Percentiles rank a stretch among this genome's conserved stretches.
Conservation (phyloP, 2,113 vertebrate species). For the Apodemus speciosus region DNA sequence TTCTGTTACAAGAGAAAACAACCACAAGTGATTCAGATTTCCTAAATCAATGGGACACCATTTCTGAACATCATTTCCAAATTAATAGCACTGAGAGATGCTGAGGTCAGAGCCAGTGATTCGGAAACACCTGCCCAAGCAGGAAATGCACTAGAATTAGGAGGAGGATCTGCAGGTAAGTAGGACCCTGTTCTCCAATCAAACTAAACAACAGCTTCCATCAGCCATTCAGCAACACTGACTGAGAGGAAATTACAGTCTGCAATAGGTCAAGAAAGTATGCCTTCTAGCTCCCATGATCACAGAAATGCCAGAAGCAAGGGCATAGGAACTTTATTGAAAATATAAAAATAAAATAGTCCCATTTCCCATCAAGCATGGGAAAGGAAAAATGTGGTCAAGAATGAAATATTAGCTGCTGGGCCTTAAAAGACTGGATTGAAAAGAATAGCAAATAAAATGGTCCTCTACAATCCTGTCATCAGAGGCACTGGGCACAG, state of each 20-base stretch:
- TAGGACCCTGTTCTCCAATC: background rate
- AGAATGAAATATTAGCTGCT: constrained; percentile 2
- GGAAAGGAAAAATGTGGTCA: background rate
- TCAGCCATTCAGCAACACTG: background rate
- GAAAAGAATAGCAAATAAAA: constrained; percentile 20
- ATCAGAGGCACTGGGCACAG: background rate
- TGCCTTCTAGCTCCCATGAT: background rate
- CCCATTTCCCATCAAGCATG: background rate
- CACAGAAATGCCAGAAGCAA: constrained; percentile 10
- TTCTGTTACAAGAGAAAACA: constrained; percentile 47
- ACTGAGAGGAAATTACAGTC: background rate
- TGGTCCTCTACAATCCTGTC: background rate
- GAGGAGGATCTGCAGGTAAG: background rate
- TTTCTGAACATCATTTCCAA: constrained; percentile 45
- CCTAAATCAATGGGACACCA: background rate
- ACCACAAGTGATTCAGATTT: constrained; percentile 32
- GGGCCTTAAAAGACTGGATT: background rate
- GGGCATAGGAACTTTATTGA: background rate
- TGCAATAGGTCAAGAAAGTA: background rate
- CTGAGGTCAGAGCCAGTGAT: background rate
- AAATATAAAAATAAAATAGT: constrained; percentile 32
- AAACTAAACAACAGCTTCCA: constrained; percentile 26
- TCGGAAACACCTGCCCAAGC: background rate
- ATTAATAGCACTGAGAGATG: background rate
- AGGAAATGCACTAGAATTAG: background rate